phyloP scores from a whole-genome alignment of 2,113 vertebrate species.

The Athene noctua region DNA sequence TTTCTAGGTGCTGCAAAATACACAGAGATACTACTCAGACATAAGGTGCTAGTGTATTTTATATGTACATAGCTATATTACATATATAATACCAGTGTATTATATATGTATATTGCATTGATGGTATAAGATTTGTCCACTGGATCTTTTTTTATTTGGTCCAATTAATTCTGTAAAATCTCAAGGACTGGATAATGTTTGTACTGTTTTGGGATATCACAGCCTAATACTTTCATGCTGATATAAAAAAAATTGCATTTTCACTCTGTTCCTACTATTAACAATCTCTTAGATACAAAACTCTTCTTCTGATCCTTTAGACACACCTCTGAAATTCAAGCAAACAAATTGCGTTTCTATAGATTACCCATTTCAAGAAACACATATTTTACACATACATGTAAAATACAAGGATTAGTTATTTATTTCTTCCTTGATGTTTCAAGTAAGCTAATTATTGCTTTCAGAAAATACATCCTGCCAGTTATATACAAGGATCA shows the following conservation, averaged over 20 bases:
- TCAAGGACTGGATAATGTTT: neutral
- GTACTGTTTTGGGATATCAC: neutral
- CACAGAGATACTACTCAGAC: neutral
- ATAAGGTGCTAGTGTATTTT: neutral
- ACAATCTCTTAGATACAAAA: neutral
- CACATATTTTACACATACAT: neutral
- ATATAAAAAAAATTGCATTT: neutral
- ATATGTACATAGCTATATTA: too few relatives aligned
- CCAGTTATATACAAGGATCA: neutral
- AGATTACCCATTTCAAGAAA: neutral
- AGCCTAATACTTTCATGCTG: neutral
- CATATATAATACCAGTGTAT: too few relatives aligned
- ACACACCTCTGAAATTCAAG: neutral
- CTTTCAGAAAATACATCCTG: neutral
- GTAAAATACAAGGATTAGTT: neutral
- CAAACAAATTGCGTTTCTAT: neutral
- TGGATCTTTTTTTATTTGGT: neutral
- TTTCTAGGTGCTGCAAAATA: neutral
- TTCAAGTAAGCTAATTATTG: neutral
- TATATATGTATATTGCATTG: neutral
- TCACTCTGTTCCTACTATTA: neutral
- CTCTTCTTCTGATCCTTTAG: neutral
- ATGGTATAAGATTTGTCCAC: neutral
- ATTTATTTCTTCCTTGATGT: neutral
- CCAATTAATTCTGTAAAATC: neutral